Conservation (phyloP, 2,113 vertebrate genomes). For the Melanocharis versteri region DNA sequence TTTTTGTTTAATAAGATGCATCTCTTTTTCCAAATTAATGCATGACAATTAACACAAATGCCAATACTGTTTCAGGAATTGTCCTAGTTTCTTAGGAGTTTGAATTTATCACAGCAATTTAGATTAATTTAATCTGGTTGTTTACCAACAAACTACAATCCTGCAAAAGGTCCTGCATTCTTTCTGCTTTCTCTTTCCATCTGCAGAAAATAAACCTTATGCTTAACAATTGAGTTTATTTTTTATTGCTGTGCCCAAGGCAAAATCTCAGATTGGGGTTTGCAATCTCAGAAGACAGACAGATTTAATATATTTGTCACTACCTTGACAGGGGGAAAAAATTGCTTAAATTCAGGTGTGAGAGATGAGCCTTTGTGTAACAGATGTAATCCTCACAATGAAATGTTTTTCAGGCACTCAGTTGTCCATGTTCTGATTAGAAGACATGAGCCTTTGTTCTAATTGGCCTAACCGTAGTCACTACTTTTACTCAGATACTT, state of each 20-base stretch:
- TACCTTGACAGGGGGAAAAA: conserved; percentile 50
- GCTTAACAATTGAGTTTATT: conserved; percentile 56
- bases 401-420: background rate
- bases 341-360: conserved; percentile 62
- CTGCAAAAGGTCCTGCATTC: background rate
- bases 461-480: background rate
- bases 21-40: background rate
- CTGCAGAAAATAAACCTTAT: conserved; percentile 37
- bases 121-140: background rate
- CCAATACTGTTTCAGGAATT: background rate
- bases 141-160: background rate
- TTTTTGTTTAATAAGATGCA: background rate
- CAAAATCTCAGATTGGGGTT: conserved; percentile 70
- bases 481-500: background rate
- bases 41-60: background rate
- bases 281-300: conserved; percentile 65
- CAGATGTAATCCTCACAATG: conserved; percentile 15
- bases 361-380: conserved; percentile 48
- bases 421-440: background rate
- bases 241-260: conserved; percentile 65
- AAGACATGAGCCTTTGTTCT: background rate
- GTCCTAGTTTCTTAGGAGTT: background rate
- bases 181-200: conserved; percentile 2
- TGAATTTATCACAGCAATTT: background rate
- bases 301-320: conserved; percentile 78